A percentile compares a stretch with the other conserved stretches of the same genome.
phyloP scores from a whole-genome alignment of 1,140 invertebrate species.

The Lasioglossum baleicum region DNA sequence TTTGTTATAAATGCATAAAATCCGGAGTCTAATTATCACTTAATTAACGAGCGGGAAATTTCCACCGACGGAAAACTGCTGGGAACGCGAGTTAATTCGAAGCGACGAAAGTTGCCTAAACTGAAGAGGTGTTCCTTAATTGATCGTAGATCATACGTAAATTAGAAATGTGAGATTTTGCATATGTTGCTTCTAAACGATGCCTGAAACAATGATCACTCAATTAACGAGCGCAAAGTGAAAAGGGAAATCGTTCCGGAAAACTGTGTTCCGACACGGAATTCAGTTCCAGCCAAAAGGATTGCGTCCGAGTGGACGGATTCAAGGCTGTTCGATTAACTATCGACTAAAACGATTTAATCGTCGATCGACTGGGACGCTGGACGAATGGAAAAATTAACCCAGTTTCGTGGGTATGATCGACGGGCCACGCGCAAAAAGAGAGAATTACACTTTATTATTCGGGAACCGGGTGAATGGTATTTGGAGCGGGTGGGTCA shows the following conservation, averaged over 20 bases:
- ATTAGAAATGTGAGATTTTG: no score
- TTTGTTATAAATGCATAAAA: no score
- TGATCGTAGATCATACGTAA: no score
- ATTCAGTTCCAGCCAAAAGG: background rate
- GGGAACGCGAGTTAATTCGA: no score
- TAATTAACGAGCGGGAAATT: background rate
- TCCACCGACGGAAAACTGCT: background rate
- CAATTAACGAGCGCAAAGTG: no score
- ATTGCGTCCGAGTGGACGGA: background rate
- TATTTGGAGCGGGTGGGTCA: background rate
- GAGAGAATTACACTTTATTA: slow-evolving; percentile 26
- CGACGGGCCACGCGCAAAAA: background rate
- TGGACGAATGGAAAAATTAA: background rate
- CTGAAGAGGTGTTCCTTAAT: no score
- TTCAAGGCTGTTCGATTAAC: background rate
- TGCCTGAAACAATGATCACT: no score
- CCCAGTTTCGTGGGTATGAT: slow-evolving; percentile 3
- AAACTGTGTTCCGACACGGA: no score
- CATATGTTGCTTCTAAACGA: no score
- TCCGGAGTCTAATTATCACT: no score
- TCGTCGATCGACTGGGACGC: background rate
- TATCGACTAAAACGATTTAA: slow-evolving; percentile 14
- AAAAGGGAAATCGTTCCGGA: no score
- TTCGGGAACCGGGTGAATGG: background rate
- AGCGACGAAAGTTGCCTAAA: no score